Conservation (phyloP, 2,113 vertebrate genomes). For the Antigone vipio region DNA sequence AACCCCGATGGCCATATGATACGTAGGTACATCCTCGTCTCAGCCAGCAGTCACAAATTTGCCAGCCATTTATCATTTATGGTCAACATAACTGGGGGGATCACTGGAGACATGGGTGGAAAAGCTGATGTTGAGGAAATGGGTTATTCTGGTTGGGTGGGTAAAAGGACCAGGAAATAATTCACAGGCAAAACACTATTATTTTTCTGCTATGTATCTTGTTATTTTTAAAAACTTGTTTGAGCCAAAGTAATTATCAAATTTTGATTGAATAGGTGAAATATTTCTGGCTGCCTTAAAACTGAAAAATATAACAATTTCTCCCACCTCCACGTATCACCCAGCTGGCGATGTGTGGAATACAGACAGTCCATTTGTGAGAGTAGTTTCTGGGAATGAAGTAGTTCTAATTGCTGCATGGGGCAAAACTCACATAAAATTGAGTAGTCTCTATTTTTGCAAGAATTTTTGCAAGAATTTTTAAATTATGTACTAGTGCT, state of each 20-base stretch:
- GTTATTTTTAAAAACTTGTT: neutral
- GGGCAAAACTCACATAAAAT: neutral
- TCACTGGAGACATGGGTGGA: neutral
- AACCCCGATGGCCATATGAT: neutral
- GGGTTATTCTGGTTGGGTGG: neutral
- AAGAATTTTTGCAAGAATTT: neutral
- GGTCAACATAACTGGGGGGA: neutral
- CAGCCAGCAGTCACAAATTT: neutral
- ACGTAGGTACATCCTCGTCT: accelerated
- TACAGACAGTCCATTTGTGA: neutral
- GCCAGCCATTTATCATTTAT: neutral
- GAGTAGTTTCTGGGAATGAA: neutral
- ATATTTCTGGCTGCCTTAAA: neutral
- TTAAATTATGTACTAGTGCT: neutral
- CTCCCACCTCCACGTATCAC: neutral
- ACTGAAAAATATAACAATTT: neutral
- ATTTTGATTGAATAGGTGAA: neutral
- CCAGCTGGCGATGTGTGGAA: neutral
- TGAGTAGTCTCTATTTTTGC: neutral
- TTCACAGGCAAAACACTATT: neutral
- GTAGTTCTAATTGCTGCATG: neutral
- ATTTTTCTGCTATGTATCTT: neutral
- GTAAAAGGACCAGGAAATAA: neutral
- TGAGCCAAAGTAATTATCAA: neutral
- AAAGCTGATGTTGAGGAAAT: neutral